Percentiles rank a stretch among this genome's conserved stretches.
These are phyloP conservation scores for Meteorus colon DNA, from an alignment of 2,888 invertebrate genomes.

Conservation along the genomic window DNA sequence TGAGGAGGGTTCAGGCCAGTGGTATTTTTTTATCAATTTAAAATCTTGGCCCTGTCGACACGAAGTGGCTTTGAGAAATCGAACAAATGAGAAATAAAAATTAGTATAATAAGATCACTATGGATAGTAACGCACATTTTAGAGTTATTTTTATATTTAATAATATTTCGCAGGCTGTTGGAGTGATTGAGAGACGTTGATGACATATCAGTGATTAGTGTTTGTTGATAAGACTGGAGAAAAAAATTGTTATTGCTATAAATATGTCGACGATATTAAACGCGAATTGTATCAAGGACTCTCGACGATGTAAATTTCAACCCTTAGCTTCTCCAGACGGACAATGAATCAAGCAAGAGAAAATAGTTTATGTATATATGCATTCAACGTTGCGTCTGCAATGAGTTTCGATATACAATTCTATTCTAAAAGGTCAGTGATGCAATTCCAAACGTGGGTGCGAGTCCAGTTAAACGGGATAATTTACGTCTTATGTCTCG, in stretches of 20 bases:
- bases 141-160: background rate
- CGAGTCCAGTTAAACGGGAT: constrained; percentile 52
- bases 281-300: constrained; percentile 34
- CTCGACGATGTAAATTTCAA: constrained; percentile 48
- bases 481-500: constrained; percentile 53
- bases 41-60: constrained; percentile 40
- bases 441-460: constrained; percentile 50
- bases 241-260: constrained; percentile 3
- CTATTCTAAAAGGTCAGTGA: constrained; percentile 58
- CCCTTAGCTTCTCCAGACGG: constrained; percentile 41
- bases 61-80: constrained; percentile 41
- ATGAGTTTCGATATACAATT: background rate
- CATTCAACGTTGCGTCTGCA: background rate
- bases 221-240: background rate
- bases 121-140: background rate
- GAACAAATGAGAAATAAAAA: constrained; percentile 32
- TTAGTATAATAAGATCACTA: constrained; percentile 29
- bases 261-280: background rate
- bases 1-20: background rate
- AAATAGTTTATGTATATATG: constrained; percentile 21
- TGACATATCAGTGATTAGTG: constrained; percentile 5
- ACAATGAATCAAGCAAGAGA: constrained; percentile 51
- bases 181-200: constrained; percentile 2
- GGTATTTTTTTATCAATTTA: constrained; percentile 35
- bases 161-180: background rate